Conservation (phyloP, 2,797 vertebrate genomes). For the Cryptoprocta ferox region DNA sequence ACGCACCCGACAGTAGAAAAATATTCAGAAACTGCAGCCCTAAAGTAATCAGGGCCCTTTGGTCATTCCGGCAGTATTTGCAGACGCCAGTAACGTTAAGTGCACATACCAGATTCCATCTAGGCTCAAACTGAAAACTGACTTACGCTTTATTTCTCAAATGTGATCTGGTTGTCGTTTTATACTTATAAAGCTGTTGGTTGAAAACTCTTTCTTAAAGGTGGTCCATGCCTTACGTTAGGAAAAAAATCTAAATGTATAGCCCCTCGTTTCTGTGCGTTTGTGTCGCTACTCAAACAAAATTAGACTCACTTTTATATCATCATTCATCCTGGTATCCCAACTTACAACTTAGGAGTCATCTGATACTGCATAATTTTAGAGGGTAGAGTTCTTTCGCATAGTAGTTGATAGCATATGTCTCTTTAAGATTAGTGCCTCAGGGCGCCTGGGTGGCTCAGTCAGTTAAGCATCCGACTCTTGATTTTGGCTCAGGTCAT, state of each 20-base stretch:
- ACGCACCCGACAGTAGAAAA: neutral
- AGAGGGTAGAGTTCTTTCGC: neutral
- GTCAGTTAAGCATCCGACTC: no score
- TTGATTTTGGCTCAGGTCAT: no score
- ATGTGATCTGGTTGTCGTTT: neutral
- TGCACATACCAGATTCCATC: neutral
- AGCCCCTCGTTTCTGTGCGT: neutral
- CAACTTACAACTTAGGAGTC: neutral
- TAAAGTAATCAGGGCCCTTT: neutral
- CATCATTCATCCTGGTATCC: neutral
- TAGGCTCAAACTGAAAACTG: neutral
- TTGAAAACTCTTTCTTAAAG: neutral
- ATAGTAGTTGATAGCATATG: neutral
- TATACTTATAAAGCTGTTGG: neutral
- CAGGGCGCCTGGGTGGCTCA: no score
- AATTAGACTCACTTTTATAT: neutral
- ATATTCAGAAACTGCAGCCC: neutral
- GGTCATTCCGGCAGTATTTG: neutral
- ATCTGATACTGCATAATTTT: neutral
- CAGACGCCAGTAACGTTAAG: neutral
- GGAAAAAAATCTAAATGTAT: neutral
- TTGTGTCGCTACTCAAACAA: neutral
- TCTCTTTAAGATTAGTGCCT: neutral
- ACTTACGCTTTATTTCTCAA: conserved; percentile 9
- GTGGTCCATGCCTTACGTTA: neutral